Conservation (phyloP, 2,888 invertebrate genomes). For the Digitonthophagus gazella region DNA sequence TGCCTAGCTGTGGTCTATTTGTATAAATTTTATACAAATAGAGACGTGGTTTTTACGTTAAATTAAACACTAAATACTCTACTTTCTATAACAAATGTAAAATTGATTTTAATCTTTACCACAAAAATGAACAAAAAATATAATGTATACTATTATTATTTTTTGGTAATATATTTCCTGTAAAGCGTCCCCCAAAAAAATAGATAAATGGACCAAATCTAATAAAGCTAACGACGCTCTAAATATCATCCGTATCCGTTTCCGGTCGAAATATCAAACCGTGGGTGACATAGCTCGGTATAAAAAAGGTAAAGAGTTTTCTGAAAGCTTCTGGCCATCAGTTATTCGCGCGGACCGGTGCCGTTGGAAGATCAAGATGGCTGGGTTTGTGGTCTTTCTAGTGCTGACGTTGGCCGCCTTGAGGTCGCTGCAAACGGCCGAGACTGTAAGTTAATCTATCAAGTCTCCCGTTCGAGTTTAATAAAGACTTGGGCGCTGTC, state of each 20-base stretch:
- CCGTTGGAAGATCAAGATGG: constrained; percentile 6
- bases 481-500: constrained; percentile 10
- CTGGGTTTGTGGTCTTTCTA: constrained; percentile 4
- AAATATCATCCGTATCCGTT: constrained; percentile 1
- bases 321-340: constrained; percentile 6
- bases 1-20: too few relatives aligned
- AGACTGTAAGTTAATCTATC: constrained; percentile 14
- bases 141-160: too few relatives aligned
- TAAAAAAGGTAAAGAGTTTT: neutral
- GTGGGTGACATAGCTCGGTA: neutral
- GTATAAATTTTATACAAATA: too few relatives aligned
- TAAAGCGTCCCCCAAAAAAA: neutral
- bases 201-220: neutral
- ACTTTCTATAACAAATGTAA: too few relatives aligned
- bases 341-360: neutral
- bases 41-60: too few relatives aligned
- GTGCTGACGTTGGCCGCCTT: constrained; percentile 4
- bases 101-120: too few relatives aligned
- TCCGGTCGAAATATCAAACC: neutral
- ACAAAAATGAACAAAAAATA: too few relatives aligned
- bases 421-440: constrained; percentile 6
- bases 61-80: too few relatives aligned
- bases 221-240: neutral
- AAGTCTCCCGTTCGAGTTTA: constrained; percentile 5
- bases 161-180: neutral